phyloP scores from a whole-genome alignment of 2,888 invertebrate genomes.

The Agapostemon virescens region DNA sequence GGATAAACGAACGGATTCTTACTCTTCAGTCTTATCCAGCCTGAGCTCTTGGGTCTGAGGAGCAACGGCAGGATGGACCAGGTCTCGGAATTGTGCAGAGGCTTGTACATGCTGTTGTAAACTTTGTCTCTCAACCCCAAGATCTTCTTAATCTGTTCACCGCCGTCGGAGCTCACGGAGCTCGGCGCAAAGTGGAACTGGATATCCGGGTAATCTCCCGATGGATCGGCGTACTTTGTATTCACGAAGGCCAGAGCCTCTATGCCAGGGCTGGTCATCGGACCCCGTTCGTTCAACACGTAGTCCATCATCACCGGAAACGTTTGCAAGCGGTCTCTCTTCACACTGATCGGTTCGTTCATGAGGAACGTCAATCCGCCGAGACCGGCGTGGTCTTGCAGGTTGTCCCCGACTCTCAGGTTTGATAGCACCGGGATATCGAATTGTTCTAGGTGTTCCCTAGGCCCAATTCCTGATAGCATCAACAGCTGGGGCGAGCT shows the following conservation, averaged over 20 bases:
- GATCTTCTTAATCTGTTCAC: constrained; percentile 89
- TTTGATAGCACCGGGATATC: constrained; percentile 88
- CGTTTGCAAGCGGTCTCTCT: constrained; percentile 89
- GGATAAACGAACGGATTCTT: constrained; percentile 91
- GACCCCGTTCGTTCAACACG: constrained; percentile 89
- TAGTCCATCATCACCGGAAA: constrained; percentile 90
- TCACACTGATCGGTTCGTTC: constrained; percentile 90
- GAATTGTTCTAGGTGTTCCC: constrained; percentile 87
- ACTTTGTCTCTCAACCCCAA: constrained; percentile 89
- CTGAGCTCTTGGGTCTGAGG: constrained; percentile 92
- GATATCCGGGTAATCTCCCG: constrained; percentile 90
- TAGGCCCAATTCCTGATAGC: constrained; percentile 93
- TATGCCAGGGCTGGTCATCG: constrained; percentile 90
- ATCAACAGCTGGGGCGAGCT: constrained; percentile 94
- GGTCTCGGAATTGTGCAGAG: constrained; percentile 88
- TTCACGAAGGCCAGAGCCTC: constrained; percentile 94
- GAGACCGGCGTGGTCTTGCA: constrained; percentile 94
- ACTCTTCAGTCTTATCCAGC: constrained; percentile 91
- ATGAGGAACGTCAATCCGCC: constrained; percentile 92
- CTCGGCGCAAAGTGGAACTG: constrained; percentile 94
- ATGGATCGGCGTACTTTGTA: constrained; percentile 90
- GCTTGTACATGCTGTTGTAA: constrained; percentile 92
- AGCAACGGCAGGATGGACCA: constrained; percentile 92
- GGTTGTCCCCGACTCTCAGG: constrained; percentile 90
- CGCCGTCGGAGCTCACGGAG: constrained; percentile 91